These are phyloP conservation scores for Drosophila flavopinicola DNA, from an alignment of 2,888 invertebrate genomes.

Conservation along the genomic window DNA sequence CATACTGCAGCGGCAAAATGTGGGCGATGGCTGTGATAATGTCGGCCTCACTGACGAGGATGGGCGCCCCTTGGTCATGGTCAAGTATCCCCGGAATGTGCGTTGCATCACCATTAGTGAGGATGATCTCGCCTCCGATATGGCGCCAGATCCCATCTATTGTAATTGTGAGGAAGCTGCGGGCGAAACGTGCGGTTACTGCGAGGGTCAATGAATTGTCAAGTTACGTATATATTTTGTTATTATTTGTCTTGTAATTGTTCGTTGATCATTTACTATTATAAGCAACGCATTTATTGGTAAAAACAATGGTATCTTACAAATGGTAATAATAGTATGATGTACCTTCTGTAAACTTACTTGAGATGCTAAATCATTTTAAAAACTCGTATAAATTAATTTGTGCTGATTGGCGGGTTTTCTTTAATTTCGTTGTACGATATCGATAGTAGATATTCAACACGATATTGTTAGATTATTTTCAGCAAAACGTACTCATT, in stretches of 20 bases:
- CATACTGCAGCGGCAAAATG: conserved; percentile 63
- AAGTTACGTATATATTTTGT: conserved; percentile 13
- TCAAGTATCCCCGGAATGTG: conserved; percentile 76
- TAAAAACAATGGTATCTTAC: neutral
- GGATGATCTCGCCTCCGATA: conserved; percentile 69
- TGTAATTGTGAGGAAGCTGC: conserved; percentile 49
- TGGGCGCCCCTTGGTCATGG: conserved; percentile 69
- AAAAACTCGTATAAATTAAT: too few relatives aligned
- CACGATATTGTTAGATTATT: too few relatives aligned
- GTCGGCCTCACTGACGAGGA: conserved; percentile 69
- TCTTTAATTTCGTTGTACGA: too few relatives aligned
- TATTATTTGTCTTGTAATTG: conserved; percentile 3
- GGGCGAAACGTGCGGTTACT: conserved; percentile 33
- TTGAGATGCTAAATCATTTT: too few relatives aligned
- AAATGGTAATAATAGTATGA: too few relatives aligned
- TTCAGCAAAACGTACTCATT: too few relatives aligned
- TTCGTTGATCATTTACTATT: neutral
- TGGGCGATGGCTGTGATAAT: conserved; percentile 48
- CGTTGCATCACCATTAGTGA: conserved; percentile 69
- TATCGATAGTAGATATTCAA: too few relatives aligned
- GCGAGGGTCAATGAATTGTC: conserved; percentile 11
- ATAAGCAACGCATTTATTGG: neutral
- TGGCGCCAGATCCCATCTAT: conserved; percentile 47
- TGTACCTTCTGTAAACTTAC: too few relatives aligned
- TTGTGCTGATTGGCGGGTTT: too few relatives aligned